Base-by-base conservation (phyloP, 2,797 vertebrate species). In the Hylomyscus alleni region DNA sequence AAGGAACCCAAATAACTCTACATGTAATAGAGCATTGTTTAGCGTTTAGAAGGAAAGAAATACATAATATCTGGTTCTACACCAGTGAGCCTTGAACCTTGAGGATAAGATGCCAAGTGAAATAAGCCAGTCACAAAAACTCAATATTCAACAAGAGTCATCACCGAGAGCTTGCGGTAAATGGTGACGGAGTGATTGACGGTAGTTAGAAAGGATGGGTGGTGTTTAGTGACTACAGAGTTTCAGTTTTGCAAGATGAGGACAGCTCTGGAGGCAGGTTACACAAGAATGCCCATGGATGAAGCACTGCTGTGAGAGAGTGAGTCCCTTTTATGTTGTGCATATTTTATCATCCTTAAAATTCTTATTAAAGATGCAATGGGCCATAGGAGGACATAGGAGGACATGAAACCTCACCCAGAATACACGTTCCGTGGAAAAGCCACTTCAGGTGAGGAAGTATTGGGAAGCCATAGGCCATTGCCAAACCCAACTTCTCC, bases 221-320 rank as follows among this genome's bases (percentile, higher is more conserved):
- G 31, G 50, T 67, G 15, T 62, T 84, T 37, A 85, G 52, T 31
- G 84, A 67, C 58, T 82, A 7, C 5, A 24, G 47, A 72, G 69
- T 91, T 96, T 96, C 72, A 20, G 65, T 44, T 85, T 50, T 85
- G 58, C 47, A 22, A 92, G 82, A 92, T 20, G 44, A 85, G 69
- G 31, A 81, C 6, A 24, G 44, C 50, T 77, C 89, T 65, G 15
- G 60, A 82, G 65, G 87, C 52, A 6, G 58, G 40, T 50, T 58
- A 13, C 19, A 76, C 31, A 85, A 54, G 52, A 40, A 0, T 9
- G 29, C 83, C 78, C 82, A 44, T 13, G 13, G 4, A 47, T 31
- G n/a, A 40, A 73, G 72, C 17, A 6, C 47, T 29, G 44, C 9
- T 17, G 9, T 73, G 40, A 26, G 22, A 54, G 10, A 52, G 44